Conservation (phyloP, 1,140 invertebrate genomes). For the Melanaphis sacchari region DNA sequence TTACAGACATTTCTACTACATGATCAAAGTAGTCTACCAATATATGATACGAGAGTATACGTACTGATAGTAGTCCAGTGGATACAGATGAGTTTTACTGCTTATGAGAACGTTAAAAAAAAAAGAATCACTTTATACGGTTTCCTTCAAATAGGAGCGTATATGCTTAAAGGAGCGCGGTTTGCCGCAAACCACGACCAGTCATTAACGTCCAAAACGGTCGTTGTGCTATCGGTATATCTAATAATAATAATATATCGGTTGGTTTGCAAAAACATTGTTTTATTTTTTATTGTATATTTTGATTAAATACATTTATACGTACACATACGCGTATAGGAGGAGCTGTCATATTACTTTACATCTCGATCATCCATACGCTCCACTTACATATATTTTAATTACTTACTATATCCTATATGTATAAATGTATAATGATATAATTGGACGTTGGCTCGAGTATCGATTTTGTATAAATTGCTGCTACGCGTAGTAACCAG, state of each 20-base stretch:
- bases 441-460: not conserved
- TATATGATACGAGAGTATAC: not conserved
- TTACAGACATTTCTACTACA: not conserved
- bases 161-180: not conserved
- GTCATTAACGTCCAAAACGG: not conserved
- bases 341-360: not conserved
- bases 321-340: too few relatives aligned
- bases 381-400: not conserved
- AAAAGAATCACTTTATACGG: not conserved
- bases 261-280: not conserved
- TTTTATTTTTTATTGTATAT: not conserved
- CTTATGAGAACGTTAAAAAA: not conserved
- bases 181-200: not conserved
- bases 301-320: too few relatives aligned
- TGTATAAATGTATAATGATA: not conserved
- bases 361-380: not conserved
- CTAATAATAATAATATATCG: not conserved
- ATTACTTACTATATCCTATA: not conserved
- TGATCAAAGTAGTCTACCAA: not conserved
- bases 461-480: conserved; percentile 17
- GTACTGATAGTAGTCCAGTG: not conserved
- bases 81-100: not conserved
- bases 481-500: not conserved
- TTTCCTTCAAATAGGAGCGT: not conserved
- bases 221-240: not conserved